These are phyloP conservation scores for Myripristis jacobus DNA, from an alignment of 2,797 vertebrate species.

Conservation along the genomic window DNA sequence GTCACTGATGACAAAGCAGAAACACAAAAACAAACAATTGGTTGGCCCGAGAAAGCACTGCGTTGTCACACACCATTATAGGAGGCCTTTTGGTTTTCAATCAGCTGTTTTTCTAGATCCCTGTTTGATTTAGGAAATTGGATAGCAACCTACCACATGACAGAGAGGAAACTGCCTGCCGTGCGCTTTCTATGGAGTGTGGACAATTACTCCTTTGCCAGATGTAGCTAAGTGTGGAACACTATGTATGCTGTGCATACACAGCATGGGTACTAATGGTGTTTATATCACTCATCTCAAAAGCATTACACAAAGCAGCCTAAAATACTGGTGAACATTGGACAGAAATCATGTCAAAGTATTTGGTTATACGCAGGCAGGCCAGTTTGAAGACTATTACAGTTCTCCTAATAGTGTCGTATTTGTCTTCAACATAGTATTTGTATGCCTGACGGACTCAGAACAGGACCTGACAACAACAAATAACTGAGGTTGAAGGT, in stretches of 20 bases:
- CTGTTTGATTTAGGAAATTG: constrained; percentile 56
- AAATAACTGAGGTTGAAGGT: background rate
- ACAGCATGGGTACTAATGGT: background rate
- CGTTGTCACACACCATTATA: constrained; percentile 71
- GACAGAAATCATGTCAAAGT: too few species aligned
- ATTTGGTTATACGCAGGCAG: too few species aligned
- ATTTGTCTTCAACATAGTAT: too few species aligned
- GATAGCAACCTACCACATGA: constrained; percentile 45
- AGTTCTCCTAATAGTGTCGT: too few species aligned
- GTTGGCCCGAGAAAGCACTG: constrained; percentile 67
- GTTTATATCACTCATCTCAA: background rate
- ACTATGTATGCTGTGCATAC: background rate
- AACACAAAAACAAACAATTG: constrained; percentile 65
- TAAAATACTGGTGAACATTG: too few species aligned
- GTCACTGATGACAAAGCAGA: constrained; percentile 80
- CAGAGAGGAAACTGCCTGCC: constrained; percentile 55
- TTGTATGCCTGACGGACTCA: too few species aligned
- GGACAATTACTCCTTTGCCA: constrained; percentile 31
- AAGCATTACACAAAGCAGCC: background rate
- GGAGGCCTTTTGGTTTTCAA: constrained; percentile 64
- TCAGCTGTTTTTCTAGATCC: constrained; percentile 77
- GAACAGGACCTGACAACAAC: background rate
- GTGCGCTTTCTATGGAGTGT: constrained; percentile 48
- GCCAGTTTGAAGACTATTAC: too few species aligned
- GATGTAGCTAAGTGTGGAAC: constrained; percentile 28